Conservation (phyloP, 1,140 invertebrate species). For the Brachionus angularis region DNA sequence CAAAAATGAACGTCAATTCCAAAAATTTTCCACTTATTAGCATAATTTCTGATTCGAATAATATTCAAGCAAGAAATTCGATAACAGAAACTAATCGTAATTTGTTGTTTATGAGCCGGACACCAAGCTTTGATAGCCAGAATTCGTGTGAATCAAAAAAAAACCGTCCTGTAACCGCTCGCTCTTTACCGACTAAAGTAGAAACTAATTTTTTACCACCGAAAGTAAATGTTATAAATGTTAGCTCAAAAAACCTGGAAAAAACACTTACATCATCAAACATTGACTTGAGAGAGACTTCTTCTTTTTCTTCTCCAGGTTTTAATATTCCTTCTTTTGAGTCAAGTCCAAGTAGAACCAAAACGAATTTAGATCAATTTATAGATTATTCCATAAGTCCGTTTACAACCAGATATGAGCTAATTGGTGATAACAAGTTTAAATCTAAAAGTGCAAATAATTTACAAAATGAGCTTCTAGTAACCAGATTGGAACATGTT, state of each 20-base stretch:
- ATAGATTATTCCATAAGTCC: constrained; percentile 27
- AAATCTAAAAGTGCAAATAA: constrained; percentile 2
- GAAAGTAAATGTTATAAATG: background rate
- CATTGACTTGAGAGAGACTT: too few species aligned
- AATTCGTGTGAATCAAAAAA: background rate
- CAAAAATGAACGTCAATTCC: too few species aligned
- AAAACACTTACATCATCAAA: too few species aligned
- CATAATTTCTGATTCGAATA: too few species aligned
- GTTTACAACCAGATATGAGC: constrained; percentile 20
- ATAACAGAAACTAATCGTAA: too few species aligned
- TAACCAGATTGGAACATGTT: too few species aligned
- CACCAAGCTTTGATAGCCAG: background rate
- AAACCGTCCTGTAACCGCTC: background rate
- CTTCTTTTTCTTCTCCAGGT: too few species aligned
- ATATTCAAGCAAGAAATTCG: too few species aligned
- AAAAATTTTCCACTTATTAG: too few species aligned
- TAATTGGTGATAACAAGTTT: background rate
- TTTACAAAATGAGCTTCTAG: background rate
- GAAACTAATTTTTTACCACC: background rate
- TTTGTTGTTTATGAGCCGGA: background rate
- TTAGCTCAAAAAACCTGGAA: background rate
- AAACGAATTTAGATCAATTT: constrained; percentile 26
- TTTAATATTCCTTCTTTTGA: too few species aligned
- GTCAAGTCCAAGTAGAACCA: background rate
- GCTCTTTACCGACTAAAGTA: constrained; percentile 4